These are phyloP conservation scores for Dipodomys merriami DNA, from an alignment of 2,113 vertebrate species.

Conservation along the genomic window DNA sequence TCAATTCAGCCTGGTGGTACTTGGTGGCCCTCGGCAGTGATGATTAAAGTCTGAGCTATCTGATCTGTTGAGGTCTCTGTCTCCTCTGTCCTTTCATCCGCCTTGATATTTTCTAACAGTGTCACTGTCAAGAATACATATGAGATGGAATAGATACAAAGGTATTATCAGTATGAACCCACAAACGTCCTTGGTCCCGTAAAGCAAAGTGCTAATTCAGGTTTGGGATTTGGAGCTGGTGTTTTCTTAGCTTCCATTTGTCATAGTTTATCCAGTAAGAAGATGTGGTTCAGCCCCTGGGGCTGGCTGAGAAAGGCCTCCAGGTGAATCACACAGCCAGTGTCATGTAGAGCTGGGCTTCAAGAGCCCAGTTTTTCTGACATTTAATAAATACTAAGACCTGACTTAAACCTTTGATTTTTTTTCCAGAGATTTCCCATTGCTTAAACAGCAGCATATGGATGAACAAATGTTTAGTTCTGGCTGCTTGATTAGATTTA, in stretches of 20 bases:
- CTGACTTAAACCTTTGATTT: neutral
- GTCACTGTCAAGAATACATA: neutral
- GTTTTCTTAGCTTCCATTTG: constrained; percentile 18
- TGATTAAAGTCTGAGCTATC: too few species aligned
- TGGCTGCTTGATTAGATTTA: constrained; percentile 36
- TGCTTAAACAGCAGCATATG: neutral
- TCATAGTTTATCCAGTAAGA: constrained; percentile 38
- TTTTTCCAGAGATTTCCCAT: neutral
- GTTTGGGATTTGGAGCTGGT: neutral
- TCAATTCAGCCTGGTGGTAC: too few species aligned
- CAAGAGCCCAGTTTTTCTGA: constrained; percentile 6
- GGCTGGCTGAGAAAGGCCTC: neutral
- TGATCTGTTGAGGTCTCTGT: too few species aligned
- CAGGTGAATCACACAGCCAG: neutral
- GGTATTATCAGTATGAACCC: too few species aligned
- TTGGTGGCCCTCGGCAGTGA: too few species aligned
- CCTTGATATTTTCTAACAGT: too few species aligned
- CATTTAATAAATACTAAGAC: neutral
- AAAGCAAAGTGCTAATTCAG: neutral
- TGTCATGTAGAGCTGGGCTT: neutral
- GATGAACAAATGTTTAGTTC: constrained; percentile 17
- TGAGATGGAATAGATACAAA: neutral
- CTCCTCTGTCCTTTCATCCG: too few species aligned
- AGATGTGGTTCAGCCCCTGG: neutral
- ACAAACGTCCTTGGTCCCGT: neutral